Conservation (phyloP, 2,888 invertebrate genomes). For the Exephanes ischioxanthus region DNA sequence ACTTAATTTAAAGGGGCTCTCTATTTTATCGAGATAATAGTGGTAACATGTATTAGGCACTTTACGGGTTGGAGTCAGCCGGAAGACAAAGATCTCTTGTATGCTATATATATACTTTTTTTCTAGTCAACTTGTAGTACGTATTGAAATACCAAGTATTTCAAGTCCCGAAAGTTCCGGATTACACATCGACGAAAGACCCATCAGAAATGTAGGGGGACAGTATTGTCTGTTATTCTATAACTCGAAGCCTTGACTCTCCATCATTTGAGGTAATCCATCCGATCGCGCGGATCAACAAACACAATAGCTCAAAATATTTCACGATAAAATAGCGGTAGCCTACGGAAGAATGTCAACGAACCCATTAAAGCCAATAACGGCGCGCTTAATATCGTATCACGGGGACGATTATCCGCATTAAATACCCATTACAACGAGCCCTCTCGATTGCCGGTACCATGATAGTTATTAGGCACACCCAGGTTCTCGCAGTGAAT, state of each 20-base stretch:
- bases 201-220: neutral
- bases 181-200: no score
- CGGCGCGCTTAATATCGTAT: neutral
- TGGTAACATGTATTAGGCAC: neutral
- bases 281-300: neutral
- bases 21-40: conserved; percentile 16
- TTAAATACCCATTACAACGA: neutral
- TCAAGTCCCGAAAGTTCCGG: no score
- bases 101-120: no score
- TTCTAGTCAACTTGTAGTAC: no score
- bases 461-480: neutral
- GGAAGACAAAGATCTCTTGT: no score
- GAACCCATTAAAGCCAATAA: neutral
- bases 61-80: neutral
- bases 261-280: neutral
- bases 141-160: no score
- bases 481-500: neutral
- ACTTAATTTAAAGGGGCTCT: conserved; percentile 7
- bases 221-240: no score
- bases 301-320: neutral
- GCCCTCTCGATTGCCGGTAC: neutral
- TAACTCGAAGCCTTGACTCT: neutral
- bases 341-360: neutral
- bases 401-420: neutral
- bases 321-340: neutral